Base-by-base conservation (phyloP, 1,140 invertebrate genomes). In the Pseudomyrmex dendroicus region DNA sequence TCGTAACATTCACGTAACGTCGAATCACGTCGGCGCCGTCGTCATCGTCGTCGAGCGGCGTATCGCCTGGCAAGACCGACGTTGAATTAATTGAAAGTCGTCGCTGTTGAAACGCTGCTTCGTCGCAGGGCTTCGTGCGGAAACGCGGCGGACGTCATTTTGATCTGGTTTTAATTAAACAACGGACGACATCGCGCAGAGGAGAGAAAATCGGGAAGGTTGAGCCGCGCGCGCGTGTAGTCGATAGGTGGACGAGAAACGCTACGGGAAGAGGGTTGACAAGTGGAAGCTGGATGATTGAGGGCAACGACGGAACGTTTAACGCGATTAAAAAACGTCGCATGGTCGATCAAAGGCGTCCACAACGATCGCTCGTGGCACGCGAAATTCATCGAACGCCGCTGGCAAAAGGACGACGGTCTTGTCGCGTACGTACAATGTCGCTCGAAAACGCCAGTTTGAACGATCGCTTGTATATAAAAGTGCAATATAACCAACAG, bases 41-140 rank as follows among this genome's bases (percentile, higher is more conserved):
- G 59, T 73, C 78, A 46, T 52, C 25, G 22, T 73, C 67, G 78
- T 62, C 54, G 17, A n/a, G 52, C 54, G 68, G 52, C 54, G 68
- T 63, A 73, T 56, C 73, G 64, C n/a, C 44, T 57, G 25, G 20
- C 35, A 35, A 25, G 35, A 25, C 52, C 76, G 86, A 88, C 84
- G 52, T 88, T 86, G 73, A 86, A 88, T 88, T 88, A 88, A 88
- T 88, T 88, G 86, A 88, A 88, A 88, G 82, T 86, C 73, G 80
- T 83, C 61, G 54, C 12, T 15, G 22, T 70, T 70, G 67, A 54
- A 70, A 70, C 50, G 67, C 50, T 5, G 64, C 20, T 1, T 57
- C 72, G 15, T 57, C 72, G 15, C 48, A 10, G 17, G 35, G 72
- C 62, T 76, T 66, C 62, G 59, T 48, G 67, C n/a, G 22, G 56